Conservation (phyloP, 2,113 vertebrate genomes). For the Promerops cafer region DNA sequence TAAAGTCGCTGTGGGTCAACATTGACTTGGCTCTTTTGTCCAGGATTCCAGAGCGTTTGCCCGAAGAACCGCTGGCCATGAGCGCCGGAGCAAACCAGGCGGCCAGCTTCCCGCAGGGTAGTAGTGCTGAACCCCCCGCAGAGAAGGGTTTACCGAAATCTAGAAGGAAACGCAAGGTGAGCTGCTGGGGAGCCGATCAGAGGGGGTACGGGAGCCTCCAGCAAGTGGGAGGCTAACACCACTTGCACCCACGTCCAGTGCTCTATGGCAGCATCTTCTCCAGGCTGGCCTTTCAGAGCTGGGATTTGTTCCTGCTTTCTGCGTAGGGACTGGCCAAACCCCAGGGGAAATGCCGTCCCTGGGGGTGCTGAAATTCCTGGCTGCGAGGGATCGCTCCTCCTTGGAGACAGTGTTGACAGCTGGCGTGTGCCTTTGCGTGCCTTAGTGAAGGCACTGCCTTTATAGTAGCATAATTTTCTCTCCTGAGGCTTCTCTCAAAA, state of each 20-base stretch:
- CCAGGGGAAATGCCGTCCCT: background rate
- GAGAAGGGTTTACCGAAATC: constrained; percentile 78
- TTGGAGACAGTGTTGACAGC: fast-evolving
- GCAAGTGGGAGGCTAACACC: background rate
- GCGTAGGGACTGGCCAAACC: background rate
- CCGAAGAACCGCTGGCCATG: constrained; percentile 64
- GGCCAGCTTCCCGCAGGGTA: constrained; percentile 61
- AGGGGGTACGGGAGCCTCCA: background rate
- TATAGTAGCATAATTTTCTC: background rate
- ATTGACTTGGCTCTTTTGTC: constrained; percentile 92
- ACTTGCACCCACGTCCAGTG: fast-evolving
- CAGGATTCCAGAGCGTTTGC: constrained; percentile 84
- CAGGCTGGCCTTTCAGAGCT: background rate
- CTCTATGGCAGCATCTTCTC: background rate
- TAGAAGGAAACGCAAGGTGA: constrained; percentile 95
- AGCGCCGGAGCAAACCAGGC: constrained; percentile 67
- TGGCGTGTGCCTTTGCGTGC: background rate
- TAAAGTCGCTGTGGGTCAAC: constrained; percentile 90
- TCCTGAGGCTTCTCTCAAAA: background rate
- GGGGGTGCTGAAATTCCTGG: background rate
- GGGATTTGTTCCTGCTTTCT: background rate
- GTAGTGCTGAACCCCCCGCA: constrained; percentile 47
- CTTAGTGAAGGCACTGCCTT: background rate
- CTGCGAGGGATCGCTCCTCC: background rate
- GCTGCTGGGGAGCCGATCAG: background rate